phyloP scores from a whole-genome alignment of 2,888 invertebrate genomes.

The Dorcus hopei region DNA sequence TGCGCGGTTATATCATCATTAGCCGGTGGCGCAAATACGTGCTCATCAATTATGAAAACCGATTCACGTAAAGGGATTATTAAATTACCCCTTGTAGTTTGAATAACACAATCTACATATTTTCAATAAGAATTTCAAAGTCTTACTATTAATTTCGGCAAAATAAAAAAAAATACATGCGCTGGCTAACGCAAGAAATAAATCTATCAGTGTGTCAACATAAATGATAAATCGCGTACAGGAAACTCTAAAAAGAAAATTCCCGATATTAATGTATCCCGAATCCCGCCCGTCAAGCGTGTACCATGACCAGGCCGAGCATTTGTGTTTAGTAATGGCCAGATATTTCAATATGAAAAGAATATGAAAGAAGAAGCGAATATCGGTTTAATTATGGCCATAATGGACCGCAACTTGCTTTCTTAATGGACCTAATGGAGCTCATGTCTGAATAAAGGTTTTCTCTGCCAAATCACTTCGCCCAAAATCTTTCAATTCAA shows the following conservation, averaged over 20 bases:
- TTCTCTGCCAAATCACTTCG: too few relatives aligned
- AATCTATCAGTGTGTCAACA: too few relatives aligned
- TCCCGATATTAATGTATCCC: neutral
- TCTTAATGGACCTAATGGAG: slow-evolving; percentile 1
- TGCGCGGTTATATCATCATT: slow-evolving; percentile 34
- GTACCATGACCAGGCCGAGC: neutral
- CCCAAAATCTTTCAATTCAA: too few relatives aligned
- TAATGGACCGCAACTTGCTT: slow-evolving; percentile 33
- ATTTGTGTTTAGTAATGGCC: slow-evolving; percentile 4
- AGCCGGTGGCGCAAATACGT: neutral
- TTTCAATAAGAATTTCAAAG: too few relatives aligned
- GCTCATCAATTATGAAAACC: slow-evolving; percentile 5
- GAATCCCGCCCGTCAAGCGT: neutral
- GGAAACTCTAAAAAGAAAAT: neutral
- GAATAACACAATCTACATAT: too few relatives aligned
- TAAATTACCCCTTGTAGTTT: neutral
- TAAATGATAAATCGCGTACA: too few relatives aligned
- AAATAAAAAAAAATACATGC: too few relatives aligned
- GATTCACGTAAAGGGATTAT: slow-evolving; percentile 11
- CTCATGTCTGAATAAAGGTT: neutral
- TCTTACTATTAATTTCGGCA: too few relatives aligned
- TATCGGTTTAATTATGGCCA: slow-evolving; percentile 36
- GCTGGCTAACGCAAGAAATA: too few relatives aligned
- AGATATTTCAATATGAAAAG: slow-evolving; percentile 45
- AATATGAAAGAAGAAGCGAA: slow-evolving; percentile 32